These are phyloP conservation scores for Anaspis maculata DNA, from an alignment of 2,888 invertebrate genomes.

Conservation along the genomic window DNA sequence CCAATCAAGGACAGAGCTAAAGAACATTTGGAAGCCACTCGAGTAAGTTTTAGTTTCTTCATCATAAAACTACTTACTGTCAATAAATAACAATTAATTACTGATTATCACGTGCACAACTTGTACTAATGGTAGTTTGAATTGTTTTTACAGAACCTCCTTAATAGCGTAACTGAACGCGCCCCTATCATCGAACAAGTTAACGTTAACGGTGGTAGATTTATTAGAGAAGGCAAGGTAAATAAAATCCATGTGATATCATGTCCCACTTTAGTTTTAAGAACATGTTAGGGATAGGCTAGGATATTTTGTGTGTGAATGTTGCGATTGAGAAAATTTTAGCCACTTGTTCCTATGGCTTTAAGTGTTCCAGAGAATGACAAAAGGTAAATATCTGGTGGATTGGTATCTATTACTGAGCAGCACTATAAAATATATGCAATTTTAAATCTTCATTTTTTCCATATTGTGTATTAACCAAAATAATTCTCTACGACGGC, in stretches of 20 bases:
- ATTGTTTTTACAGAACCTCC: slow-evolving; percentile 61
- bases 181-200: slow-evolving; percentile 92
- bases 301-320: slow-evolving; percentile 13
- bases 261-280: slow-evolving; percentile 3
- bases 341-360: no score
- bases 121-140: background rate
- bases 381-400: no score
- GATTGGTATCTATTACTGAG: no score
- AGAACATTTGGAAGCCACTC: slow-evolving; percentile 69
- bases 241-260: slow-evolving; percentile 27
- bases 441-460: no score
- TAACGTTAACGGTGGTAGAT: slow-evolving; percentile 89
- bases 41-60: slow-evolving; percentile 55
- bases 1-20: slow-evolving; percentile 61
- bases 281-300: slow-evolving; percentile 15
- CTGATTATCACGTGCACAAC: no score
- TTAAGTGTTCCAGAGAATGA: no score
- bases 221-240: slow-evolving; percentile 97
- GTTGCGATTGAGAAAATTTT: slow-evolving; percentile 16
- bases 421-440: no score
- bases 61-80: no score
- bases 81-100: no score
- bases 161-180: slow-evolving; percentile 87
- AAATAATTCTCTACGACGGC: no score
- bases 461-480: no score